Conservation (phyloP, 2,888 invertebrate genomes). For the Agrotis clavis region DNA sequence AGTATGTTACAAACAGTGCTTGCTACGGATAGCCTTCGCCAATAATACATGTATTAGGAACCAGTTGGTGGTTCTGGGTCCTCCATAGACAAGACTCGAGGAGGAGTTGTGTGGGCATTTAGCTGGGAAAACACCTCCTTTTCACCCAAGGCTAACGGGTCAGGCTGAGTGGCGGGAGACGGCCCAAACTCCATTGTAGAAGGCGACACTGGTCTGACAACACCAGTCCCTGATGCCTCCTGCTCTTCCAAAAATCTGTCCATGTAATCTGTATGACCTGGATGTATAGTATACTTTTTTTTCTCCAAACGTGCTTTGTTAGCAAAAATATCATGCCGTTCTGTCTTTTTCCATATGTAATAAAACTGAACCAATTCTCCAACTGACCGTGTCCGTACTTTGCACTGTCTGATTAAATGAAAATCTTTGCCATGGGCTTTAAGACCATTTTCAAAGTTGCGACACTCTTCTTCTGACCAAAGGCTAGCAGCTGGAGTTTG, state of each 20-base stretch:
- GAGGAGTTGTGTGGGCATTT: constrained; percentile 82
- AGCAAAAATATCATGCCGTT: constrained; percentile 98
- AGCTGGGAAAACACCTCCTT: constrained; percentile 89
- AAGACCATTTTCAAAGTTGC: constrained; percentile 98
- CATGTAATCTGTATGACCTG: constrained; percentile 98
- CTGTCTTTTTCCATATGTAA: constrained; percentile 99
- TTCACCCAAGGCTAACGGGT: constrained; percentile 87
- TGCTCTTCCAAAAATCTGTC: constrained; percentile 97
- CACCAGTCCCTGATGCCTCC: constrained; percentile 93
- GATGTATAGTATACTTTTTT: constrained; percentile 97
- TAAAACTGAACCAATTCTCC: constrained; percentile 99
- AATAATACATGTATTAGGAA: constrained; percentile 83
- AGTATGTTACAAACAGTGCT: constrained; percentile 79
- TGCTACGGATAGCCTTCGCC: constrained; percentile 76
- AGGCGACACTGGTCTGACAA: constrained; percentile 91
- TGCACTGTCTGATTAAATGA: constrained; percentile 97
- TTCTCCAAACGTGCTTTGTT: constrained; percentile 97
- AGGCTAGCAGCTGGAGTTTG: constrained; percentile 94
- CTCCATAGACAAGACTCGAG: constrained; percentile 83
- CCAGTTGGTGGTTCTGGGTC: constrained; percentile 86
- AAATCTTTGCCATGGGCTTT: constrained; percentile 99
- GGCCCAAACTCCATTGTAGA: constrained; percentile 90
- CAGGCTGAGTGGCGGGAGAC: constrained; percentile 85
- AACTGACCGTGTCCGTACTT: constrained; percentile 98
- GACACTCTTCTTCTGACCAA: constrained; percentile 99